Evolutionary conservation across 2,888 invertebrate genomes (phyloP), one percentile per base, ranked within the genome.

Genomic region (Eudemis profundana): DNA sequence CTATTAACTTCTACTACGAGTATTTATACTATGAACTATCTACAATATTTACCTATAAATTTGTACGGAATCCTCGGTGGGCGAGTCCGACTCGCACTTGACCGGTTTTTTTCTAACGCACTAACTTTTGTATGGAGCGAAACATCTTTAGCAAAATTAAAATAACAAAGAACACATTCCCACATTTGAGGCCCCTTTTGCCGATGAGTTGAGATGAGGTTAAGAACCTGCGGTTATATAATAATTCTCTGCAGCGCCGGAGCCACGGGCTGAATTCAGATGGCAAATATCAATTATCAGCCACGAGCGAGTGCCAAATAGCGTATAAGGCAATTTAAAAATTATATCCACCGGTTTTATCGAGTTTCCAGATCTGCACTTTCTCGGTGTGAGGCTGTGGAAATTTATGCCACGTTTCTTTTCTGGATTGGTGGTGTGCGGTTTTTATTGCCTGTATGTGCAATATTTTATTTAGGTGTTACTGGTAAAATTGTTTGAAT

Each of bases 211-310:
- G n/a, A n/a, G n/a, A 8, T 17, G 17, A 42, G 8, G 17, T 17
- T 17, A 78, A 79, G 76, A 82, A 83, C 79, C 74, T 77, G 72
- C 74, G 73, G 74, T 74, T 73, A 78, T 81, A 81, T 78, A 76
- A 77, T 74, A 77, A 72, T 70, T 70, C 61, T 62, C 67, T 49
- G 72, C 69, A 70, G 70, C 68, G 29, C 27, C 68, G 61, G 40
- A 74, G 78, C 81, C 82, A 77, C 81, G 73, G 78, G 74, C 78
- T 80, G 86, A 85, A 86, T 87, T 83, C 81, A 82, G 84, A 86
- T 84, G 78, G 81, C 78, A 84, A 85, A 85, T 86, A 86, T 82
- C 84, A 85, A 84, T 84, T 84, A 83, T 81, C 79, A 77, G 74
- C 57, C 67, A 66, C 70, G 68, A 62, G 64, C 67, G 50, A 62